Percentiles rank a stretch among this genome's conserved stretches.
Conservation (phyloP, 2,113 vertebrate genomes). For the Apeltes quadracus region DNA sequence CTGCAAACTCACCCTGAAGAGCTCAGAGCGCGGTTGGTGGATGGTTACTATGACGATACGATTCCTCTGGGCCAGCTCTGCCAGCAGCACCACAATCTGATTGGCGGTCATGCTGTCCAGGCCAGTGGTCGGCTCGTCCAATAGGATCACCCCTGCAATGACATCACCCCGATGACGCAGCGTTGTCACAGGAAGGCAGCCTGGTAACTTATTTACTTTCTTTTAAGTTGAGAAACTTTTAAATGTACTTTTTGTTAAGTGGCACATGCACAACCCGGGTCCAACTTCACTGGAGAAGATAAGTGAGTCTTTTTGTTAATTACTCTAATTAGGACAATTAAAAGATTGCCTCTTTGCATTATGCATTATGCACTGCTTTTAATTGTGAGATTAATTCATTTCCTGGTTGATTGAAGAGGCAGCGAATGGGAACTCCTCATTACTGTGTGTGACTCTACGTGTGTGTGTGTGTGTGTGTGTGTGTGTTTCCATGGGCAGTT, state of each 20-base stretch:
- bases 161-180: slow-evolving; percentile 49
- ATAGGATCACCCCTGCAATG: slow-evolving; percentile 88
- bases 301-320: slow-evolving; percentile 75
- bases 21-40: slow-evolving; percentile 95
- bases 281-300: slow-evolving; percentile 72
- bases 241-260: slow-evolving; percentile 64
- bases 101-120: slow-evolving; percentile 95
- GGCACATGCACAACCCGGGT: slow-evolving; percentile 55
- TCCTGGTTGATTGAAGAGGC: slow-evolving; percentile 83
- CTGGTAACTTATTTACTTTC: slow-evolving; percentile 45
- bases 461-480: slow-evolving; percentile 55
- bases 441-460: slow-evolving; percentile 62
- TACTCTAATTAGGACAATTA: slow-evolving; percentile 83
- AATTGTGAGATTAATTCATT: slow-evolving; percentile 85
- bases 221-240: slow-evolving; percentile 63
- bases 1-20: slow-evolving; percentile 86
- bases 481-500: slow-evolving; percentile 56
- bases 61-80: slow-evolving; percentile 85
- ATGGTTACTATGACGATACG: slow-evolving; percentile 93
- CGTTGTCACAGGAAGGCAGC: slow-evolving; percentile 22
- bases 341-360: slow-evolving; percentile 81
- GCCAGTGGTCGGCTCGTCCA: slow-evolving; percentile 95
- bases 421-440: slow-evolving; percentile 77
- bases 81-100: slow-evolving; percentile 89
- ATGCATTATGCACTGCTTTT: slow-evolving; percentile 78